Conservation (phyloP, 2,113 vertebrate genomes). For the Rhinogobius similis region DNA sequence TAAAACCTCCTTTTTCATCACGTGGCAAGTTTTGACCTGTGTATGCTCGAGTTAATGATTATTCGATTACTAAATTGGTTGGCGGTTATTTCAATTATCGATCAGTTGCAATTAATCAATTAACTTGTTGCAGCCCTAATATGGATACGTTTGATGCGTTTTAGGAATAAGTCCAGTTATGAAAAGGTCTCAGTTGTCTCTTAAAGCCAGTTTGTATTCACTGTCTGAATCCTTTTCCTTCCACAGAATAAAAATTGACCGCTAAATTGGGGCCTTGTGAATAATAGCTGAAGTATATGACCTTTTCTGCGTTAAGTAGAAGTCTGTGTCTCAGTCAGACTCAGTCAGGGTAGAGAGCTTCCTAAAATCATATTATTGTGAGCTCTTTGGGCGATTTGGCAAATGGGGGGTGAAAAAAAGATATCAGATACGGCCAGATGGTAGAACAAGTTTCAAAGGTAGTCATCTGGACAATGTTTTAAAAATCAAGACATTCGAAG, state of each 20-base stretch:
- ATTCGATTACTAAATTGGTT: too few species aligned
- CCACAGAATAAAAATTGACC: conserved; percentile 19
- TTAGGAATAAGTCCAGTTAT: background rate
- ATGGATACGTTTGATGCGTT: background rate
- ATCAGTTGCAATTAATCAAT: too few species aligned
- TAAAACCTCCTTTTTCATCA: too few species aligned
- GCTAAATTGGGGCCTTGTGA: conserved; percentile 28
- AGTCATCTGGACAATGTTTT: too few species aligned
- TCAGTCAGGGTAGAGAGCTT: conserved; percentile 30
- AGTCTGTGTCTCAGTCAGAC: conserved; percentile 32
- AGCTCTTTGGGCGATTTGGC: background rate
- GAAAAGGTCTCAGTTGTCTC: background rate
- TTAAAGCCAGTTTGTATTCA: background rate
- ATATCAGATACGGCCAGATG: background rate
- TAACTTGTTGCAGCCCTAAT: too few species aligned
- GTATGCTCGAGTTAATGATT: too few species aligned
- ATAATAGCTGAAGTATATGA: conserved; percentile 20
- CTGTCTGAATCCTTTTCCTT: background rate
- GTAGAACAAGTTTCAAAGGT: too few species aligned
- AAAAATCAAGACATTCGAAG: too few species aligned
- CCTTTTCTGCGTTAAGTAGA: conserved; percentile 47
- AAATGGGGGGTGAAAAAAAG: background rate
- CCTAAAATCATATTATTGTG: conserved; percentile 53
- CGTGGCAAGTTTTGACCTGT: too few species aligned
- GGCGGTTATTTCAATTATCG: too few species aligned